A percentile compares a stretch with the other conserved stretches of the same genome.
phyloP scores from a whole-genome alignment of 2,888 invertebrate species.

The Chymomyza procnemis region DNA sequence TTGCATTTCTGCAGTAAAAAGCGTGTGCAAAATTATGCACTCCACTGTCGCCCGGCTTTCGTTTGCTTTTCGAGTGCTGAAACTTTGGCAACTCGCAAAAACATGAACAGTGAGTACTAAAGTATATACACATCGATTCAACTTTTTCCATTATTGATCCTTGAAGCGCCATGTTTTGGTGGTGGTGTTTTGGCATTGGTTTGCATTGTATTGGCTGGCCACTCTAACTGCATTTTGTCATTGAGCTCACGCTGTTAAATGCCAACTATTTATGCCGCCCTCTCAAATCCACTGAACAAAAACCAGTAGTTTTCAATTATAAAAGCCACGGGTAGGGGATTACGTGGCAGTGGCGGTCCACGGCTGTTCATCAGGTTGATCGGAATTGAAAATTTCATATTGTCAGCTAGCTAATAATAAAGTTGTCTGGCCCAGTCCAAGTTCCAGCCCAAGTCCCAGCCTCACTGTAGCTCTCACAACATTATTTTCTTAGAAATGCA shows the following conservation, averaged over 20 bases:
- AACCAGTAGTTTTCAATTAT: not conserved
- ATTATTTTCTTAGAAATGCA: not conserved
- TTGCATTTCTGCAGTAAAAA: too few relatives aligned
- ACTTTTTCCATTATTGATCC: not conserved
- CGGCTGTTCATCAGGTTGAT: not conserved
- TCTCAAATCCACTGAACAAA: not conserved
- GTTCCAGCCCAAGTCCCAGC: too few relatives aligned
- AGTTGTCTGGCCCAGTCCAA: not conserved
- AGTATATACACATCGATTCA: not conserved
- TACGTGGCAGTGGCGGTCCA: not conserved
- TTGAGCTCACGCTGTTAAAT: not conserved
- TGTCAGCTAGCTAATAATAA: not conserved
- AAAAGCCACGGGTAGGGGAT: not conserved
- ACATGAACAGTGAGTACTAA: not conserved
- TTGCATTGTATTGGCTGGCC: too few relatives aligned
- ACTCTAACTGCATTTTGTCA: not conserved
- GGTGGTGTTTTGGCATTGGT: not conserved
- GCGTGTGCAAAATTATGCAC: too few relatives aligned
- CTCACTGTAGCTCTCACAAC: not conserved
- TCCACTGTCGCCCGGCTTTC: too few relatives aligned
- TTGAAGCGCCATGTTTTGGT: not conserved
- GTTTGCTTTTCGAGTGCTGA: not conserved
- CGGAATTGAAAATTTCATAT: not conserved
- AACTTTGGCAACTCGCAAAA: not conserved
- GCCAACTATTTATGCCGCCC: not conserved